Base-by-base conservation (phyloP, 2,113 vertebrate genomes). In the Lichenostomus cassidix region DNA sequence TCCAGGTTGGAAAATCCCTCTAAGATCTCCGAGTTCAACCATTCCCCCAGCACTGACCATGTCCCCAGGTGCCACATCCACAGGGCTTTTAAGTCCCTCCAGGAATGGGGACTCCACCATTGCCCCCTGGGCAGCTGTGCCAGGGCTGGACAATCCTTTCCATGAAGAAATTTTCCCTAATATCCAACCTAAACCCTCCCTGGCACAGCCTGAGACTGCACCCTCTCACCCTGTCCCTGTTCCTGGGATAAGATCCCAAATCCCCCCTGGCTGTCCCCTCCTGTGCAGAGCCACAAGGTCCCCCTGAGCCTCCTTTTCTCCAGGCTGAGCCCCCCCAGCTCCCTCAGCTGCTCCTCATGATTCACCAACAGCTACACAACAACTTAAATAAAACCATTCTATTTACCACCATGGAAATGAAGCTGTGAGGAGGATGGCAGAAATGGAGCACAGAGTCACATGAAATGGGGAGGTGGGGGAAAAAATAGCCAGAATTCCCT, bases 201-300 rank as follows among this genome's bases (percentile, higher is more conserved):
- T 75, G 39, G 0, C 2, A 0, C 44, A 52, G 1, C 15, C 1
- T 9, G 46, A 53, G 62, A 53, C 39, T 0, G 0, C 46, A 75
- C 0, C 19, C 39, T 2, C 28, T 60, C 0, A 0, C 47, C 53
- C 39, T 68, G 53, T 60, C 78, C 28, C 46, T 67, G 41, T n/a
- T n/a, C 65, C 65, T n/a, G 31, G 41, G 17, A 59, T 31, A 71
- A 86, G 17, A 86, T 13, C 17, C 83, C 0, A 1, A 55, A 4
- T 0, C 5, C 21, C 41, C 10, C 8, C 16, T 0, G 2, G 2
- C 25, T 88, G 53, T 18, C 5, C 68, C 23, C 55, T 60, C 73
- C 46, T 76, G 62, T 0, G 55, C 39, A 88, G 50, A 82, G 70
- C n/a, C 62, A 68, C 6, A 52, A 13, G 17, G 20, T 1, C 17